Base-by-base conservation (phyloP, 2,888 invertebrate species). In the Platypus cylindrus region DNA sequence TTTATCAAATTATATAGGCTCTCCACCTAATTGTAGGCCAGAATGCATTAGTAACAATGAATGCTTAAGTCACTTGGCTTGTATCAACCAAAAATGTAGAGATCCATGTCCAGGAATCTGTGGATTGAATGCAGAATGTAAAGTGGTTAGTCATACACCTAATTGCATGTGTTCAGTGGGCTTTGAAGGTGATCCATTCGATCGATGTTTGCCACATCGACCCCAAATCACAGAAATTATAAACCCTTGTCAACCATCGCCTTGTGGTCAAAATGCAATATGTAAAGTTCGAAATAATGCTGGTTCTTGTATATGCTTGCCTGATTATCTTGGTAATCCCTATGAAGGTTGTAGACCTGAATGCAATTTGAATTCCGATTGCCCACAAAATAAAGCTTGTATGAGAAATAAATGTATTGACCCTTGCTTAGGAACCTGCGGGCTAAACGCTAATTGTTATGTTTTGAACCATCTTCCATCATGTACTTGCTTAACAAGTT, bases 71-170 rank as follows among this genome's bases (percentile, higher is more conserved):
- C 64, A 76, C 49, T 63, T 71, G 52, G 76, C 80, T 11, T 81
- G 81, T 51, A 72, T 78, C 22, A 75, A 76, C 51, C 72, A 69
- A 48, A 81, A 78, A 63, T 84, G 84, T 52, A 63, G 61, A 38
- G 77, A 84, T 55, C 83, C 83, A 12, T 84, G 84, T 55, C 63
- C 68, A 2, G 72, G 75, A 38, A 74, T 74, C 12, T 84, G 84
- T 53, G 82, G 79, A 3, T 52, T 62, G 1, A 71, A 74, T 53
- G 75, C 84, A 8, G 68, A 77, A 51, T 86, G 85, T 52, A 67
- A 75, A 17, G 81, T 81, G 2, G 72, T 78, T 22, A 80, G 77
- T 48, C 84, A 85, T 52, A 75, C 73, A 23, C 76, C 83, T 1
- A 76, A 76, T 59, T 84, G 75, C 50, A 64, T 70, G 8, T 82